Base-by-base conservation (phyloP, 2,113 vertebrate genomes). In the Apteryx owenii region DNA sequence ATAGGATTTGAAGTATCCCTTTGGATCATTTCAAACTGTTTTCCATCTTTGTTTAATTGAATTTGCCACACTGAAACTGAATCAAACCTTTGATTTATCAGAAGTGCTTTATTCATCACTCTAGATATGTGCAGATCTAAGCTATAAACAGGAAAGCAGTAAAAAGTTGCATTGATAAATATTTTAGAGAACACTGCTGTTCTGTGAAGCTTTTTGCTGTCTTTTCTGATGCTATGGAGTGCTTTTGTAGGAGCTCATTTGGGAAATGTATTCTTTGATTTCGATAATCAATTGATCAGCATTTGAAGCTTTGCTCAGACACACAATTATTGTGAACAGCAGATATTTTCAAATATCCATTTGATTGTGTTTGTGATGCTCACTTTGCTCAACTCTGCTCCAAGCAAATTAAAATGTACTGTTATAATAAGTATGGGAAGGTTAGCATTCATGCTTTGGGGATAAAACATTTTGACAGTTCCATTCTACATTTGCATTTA, bases 401-500 rank as follows among this genome's bases (percentile, higher is more conserved):
- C 64, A 94, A 76, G 91, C 85, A 97, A 95, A 96, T 96, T 97
- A 84, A 96, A 96, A 93, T 81, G 79, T 90, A 73, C 91, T 75
- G 65, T 83, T 94, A 86, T 94, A 97, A 95, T 95, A 94, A 93
- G 82, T 64, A 95, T 71, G 82, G 79, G 85, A 96, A 95, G 88
- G 94, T 95, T 97, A 88, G 42, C 72, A 93, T 85, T 95, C 91
- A 69, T 82, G 60, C 71, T 88, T 97, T 61, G 79, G 61, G 82
- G 81, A 94, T 95, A 96, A 97, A 97, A 97, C 91, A 95, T 97
- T 97, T 96, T 95, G 96, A 95, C 95, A 95, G 89, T 83, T 97
- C 96, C 81, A 83, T 81, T 97, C 91, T 91, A 53, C 88, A 83
- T 95, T 90, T 95, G 88, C 91, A 96, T 97, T 97, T 95, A 53